Conservation (phyloP, 2,888 invertebrate species). For the Achlya flavicornis region DNA sequence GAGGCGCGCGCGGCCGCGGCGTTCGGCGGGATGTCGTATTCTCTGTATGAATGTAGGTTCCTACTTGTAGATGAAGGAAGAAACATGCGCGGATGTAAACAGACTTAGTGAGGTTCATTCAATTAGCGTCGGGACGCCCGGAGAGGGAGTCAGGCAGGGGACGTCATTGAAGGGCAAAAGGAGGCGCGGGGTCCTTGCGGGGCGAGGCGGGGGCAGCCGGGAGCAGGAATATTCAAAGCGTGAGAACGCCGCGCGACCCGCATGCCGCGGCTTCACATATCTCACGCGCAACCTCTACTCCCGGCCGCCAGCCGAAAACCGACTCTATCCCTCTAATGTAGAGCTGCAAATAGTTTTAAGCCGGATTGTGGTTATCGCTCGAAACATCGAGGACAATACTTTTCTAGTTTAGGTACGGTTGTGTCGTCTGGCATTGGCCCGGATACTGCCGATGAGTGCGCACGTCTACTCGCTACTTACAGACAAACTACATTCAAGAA, state of each 20-base stretch:
- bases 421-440: slow-evolving; percentile 79
- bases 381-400: slow-evolving; percentile 83
- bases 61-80: slow-evolving; percentile 30
- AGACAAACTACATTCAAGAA: slow-evolving; percentile 22
- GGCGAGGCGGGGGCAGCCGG: slow-evolving; percentile 55
- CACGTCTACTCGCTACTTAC: slow-evolving; percentile 66
- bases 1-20: neutral
- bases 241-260: slow-evolving; percentile 83
- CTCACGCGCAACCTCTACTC: slow-evolving; percentile 81
- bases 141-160: slow-evolving; percentile 72
- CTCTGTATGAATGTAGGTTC: slow-evolving; percentile 28
- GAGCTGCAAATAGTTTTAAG: slow-evolving; percentile 50
- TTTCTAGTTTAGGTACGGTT: slow-evolving; percentile 82
- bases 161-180: slow-evolving; percentile 77
- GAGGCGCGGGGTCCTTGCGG: slow-evolving; percentile 43
- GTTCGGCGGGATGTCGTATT: neutral
- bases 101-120: slow-evolving; percentile 74
- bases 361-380: slow-evolving; percentile 73
- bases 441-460: slow-evolving; percentile 77
- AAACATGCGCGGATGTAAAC: slow-evolving; percentile 64
- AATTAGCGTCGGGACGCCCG: slow-evolving; percentile 68
- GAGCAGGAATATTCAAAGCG: slow-evolving; percentile 83
- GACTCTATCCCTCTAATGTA: slow-evolving; percentile 53
- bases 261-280: slow-evolving; percentile 83
- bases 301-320: slow-evolving; percentile 42